Base-by-base conservation (phyloP, 2,797 vertebrate genomes). In the Selene dorsalis region DNA sequence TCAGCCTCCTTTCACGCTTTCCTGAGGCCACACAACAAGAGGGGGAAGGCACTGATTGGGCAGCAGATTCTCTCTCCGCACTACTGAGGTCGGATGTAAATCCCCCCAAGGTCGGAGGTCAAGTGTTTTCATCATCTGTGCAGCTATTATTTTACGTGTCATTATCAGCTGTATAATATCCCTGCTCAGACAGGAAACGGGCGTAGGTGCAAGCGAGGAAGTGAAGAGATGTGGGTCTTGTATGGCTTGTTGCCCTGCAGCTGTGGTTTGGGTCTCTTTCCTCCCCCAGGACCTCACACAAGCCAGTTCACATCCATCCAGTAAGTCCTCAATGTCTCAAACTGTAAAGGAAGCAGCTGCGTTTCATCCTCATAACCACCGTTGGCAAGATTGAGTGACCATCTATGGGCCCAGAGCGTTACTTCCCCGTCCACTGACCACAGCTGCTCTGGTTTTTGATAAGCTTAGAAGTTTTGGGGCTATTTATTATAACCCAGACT, bases 21-120 rank as follows among this genome's bases (percentile, higher is more conserved):
- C 82, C 86, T 83, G 91, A 86, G 91, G 91, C 88, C 90, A 92
- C 91, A 93, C 93, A 94, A 92, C 67, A 79, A 81, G 86, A 89
- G 59, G 85, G 85, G 67, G 84, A 78, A 75, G 77, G 78, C 75
- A 76, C 88, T 84, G 88, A 91, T 76, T 91, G 79, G 3, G 73
- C 84, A 32, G 85, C 75, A 16, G 66, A 81, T 66, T 81, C 84
- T 61, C 72, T 75, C 75, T 83, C 75, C 24, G 55, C 84, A 47
- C 79, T 30, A 2, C 80, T 84, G 73, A 79, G 77, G 84, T 92
- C 67, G 74, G 89, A 90, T 79, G 82, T 88, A 80, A 89, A 89
- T 84, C 87, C 69, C 71, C 48, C 30, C 0, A 12, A 79, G 87
- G 83, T 88, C 70, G 0, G 41, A 86, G 88, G 88, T 92, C 87